Evolutionary conservation across 1,140 invertebrate genomes (phyloP), one percentile per base, ranked within the genome.

Genomic region (Drosophila orosa): DNA sequence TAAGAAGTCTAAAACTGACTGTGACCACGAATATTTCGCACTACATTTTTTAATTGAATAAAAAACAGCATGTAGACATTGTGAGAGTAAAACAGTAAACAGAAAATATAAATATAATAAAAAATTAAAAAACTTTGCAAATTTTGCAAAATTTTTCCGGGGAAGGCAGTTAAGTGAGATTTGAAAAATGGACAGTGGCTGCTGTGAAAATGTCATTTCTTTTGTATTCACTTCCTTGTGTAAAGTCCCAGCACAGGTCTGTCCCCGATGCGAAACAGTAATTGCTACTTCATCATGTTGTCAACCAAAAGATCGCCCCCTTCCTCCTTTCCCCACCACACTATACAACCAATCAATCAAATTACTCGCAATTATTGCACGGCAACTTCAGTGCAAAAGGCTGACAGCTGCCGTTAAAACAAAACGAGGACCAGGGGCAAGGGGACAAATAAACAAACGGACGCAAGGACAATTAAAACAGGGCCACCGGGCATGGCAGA

Each of bases 381-480:
- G 48, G 39, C 35, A 48, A 58, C 58, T 83, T 62, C 52, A 45
- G 55, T 61, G 54, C 29, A 67, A 81, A 79, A 47, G 63, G 56
- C 55, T 62, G 66, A 60, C 81, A 85, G 76, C 63, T 84, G 72
- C 57, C 80, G 60, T 76, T 73, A 69, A 73, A 84, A 69, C 52
- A 65, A 25, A 50, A 44, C 40, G 33, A 25, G 42, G 60, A 19
- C 39, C 39, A 39, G 33, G 31, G 45, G 50, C 19, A 17, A 37
- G 24, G 15, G 40, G 42, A 48, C 37, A 66, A 63, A 69, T 54
- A 75, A 75, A 59, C 62, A 68, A 82, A 25, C 25, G 44, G 52
- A 27, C 40, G 19, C 37, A 59, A 48, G 39, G 48, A 78, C 74
- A 71, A 75, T 83, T 71, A 62, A 63, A 58, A 65, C 37, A 25